Evolutionary conservation across 2,113 vertebrate species (phyloP).

Genomic region (Hymenochirus boettgeri): DNA sequence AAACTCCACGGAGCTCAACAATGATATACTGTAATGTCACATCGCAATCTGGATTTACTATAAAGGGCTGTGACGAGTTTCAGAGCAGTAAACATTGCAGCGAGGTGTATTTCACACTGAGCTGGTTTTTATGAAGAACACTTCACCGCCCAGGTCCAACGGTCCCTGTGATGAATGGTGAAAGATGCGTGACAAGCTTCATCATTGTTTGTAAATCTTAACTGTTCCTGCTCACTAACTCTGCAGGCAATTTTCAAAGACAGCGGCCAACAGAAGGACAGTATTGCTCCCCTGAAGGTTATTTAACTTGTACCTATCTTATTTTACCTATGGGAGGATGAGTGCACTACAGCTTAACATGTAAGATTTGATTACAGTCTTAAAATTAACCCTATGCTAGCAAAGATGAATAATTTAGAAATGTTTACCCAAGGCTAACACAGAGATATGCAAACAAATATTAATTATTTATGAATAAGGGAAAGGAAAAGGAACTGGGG

Average conservation of each 20-base stretch:
- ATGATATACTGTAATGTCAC: constrained; percentile 99
- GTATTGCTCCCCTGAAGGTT: constrained; percentile 96
- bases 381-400: too few relatives aligned
- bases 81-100: constrained; percentile 96
- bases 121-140: constrained; percentile 99
- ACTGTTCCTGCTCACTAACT: constrained; percentile 99
- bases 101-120: constrained; percentile 99
- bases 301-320: constrained; percentile 94
- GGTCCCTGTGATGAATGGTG: constrained; percentile 94
- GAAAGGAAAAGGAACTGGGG: too few relatives aligned
- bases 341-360: constrained; percentile 7
- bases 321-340: constrained; percentile 40
- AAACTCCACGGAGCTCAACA: constrained; percentile 73
- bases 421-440: too few relatives aligned
- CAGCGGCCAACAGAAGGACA: constrained; percentile 90
- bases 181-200: constrained; percentile 99
- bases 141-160: constrained; percentile 89
- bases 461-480: too few relatives aligned
- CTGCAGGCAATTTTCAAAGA: constrained; percentile 99
- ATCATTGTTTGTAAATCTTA: constrained; percentile 99
- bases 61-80: constrained; percentile 92
- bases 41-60: constrained; percentile 95
- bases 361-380: background rate
- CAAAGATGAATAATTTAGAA: too few relatives aligned
- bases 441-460: too few relatives aligned